Base-by-base conservation (phyloP, 1,140 invertebrate genomes). In the Ips nitidus region DNA sequence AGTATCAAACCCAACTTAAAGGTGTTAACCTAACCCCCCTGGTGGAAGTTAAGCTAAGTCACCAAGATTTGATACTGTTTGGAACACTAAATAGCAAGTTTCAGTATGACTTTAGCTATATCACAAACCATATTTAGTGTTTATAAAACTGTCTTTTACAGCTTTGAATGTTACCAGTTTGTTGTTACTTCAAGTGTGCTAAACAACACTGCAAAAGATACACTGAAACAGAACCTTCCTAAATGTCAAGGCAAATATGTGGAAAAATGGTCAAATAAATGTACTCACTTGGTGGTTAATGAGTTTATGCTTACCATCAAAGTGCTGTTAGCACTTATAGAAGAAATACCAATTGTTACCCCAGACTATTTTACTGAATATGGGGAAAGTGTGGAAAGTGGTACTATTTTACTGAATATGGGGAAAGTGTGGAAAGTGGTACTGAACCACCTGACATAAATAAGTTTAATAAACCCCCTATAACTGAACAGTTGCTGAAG, bases 291-390 rank as follows among this genome's bases (percentile, higher is more conserved):
- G 38, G 88, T 90, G 7, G 90, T 91, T 85, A 83, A 85, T 52
- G 82, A 83, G 37, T 83, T 89, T 39, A 86, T 84, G 22, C 81
- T 91, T 22, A 91, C 89, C 6, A 83, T 89, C 1, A 91, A 91
- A 82, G 85, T 90, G 40, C 78, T 90, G 5, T 84, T 87, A 76
- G 89, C 89, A 2, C 77, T 92, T 71, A 82, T 88, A 1, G 82
- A 86, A 65, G 82, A 83, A 50, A 85, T 84, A 50, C 82, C 84
- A 4, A 88, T 91, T 73, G 89, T 91, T 0, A 86, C 82, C 5
- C 78, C 83, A 8, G 78, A 83, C 2, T 92, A 85, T 78, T 88
- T 90, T 84, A 79, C 80, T 39, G 81, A 84, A 41, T 81, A 86
- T 62, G 45, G 85, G 1, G 77, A 83, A 68, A 78, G 82, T 37